A percentile compares a stretch with the other conserved stretches of the same genome.
These are phyloP conservation scores for Aplodontia rufa DNA, from an alignment of 2,113 vertebrate genomes.

Conservation along the genomic window DNA sequence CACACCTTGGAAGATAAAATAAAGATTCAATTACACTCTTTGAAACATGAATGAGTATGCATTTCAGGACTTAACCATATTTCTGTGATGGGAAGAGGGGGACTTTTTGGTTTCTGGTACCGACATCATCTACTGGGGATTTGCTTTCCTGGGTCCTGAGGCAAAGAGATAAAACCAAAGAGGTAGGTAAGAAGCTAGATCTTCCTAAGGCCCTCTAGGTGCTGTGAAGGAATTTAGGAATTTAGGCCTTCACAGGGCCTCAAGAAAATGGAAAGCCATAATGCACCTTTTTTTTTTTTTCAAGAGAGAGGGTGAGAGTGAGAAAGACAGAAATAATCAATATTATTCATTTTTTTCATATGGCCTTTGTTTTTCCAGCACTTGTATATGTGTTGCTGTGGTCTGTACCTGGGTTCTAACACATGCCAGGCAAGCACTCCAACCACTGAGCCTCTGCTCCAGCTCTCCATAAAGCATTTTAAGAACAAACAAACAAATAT, in stretches of 20 bases:
- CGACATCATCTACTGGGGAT: background rate
- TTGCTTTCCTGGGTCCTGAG: background rate
- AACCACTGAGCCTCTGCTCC: no score
- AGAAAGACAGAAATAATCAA: no score
- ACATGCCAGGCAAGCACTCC: no score
- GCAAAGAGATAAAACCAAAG: constrained; percentile 39
- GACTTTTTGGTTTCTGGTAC: constrained; percentile 12
- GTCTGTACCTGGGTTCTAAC: no score
- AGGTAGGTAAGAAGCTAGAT: background rate
- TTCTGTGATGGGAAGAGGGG: background rate
- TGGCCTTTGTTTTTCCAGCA: no score
- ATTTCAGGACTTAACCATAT: background rate
- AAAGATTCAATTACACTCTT: no score
- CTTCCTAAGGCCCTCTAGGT: background rate
- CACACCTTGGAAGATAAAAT: no score
- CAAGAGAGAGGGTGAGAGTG: no score
- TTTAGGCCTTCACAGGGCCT: constrained; percentile 7
- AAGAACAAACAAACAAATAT: constrained; percentile 29
- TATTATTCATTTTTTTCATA: no score
- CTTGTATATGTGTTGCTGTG: no score
- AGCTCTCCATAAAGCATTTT: background rate
- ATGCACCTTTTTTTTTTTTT: no score
- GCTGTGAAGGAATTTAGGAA: constrained; percentile 37
- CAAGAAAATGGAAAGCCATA: constrained; percentile 33
- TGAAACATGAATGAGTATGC: no score